Evolutionary conservation across 2,797 vertebrate genomes (phyloP), one percentile per base, ranked within the genome.

Genomic region (Myotis myotis): DNA sequence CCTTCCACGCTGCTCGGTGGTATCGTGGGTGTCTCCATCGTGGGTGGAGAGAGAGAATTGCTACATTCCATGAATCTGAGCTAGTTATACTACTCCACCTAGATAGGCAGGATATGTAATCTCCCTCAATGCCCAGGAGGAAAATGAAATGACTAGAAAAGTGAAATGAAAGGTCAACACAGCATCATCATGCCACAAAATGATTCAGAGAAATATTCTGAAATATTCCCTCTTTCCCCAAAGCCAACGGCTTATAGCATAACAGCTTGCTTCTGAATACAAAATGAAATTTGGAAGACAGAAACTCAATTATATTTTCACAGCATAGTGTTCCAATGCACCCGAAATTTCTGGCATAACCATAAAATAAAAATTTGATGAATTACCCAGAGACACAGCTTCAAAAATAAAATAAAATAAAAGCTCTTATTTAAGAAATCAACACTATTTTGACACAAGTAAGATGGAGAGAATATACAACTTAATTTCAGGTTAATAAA

Each of bases 301-400:
- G 28, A 91, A 93, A 94, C 11, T 60, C 10, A 33, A 62, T 89
- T 95, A 78, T 57, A 84, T 81, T 96, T 96, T 95, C n/a, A 85
- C 3, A 87, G 41, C 23, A 22, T 62, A 44, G 36, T 93, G 19
- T 90, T 93, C 79, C 25, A 75, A 16, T 36, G 28, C 68, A 72
- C 91, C n/a, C 17, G 85, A 87, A 82, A 93, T 87, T 93, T 85
- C 47, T 81, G 28, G 38, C 44, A 78, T 53, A 81, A 78, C 17
- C 30, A 62, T 87, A 23, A 84, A 93, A 11, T 71, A 41, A 49
- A 87, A 89, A 86, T 28, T 87, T 74, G 44, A 71, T 87, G 76
- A 81, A 91, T 72, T 93, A 55, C 13, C 17, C 23, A 87, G 38
- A 91, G 55, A 87, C 19, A 78, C 49, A 44, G 30, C 13, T 93